phyloP scores from a whole-genome alignment of 30 jellyfish, hydroid and myxozoan species.

The Pelagia noctiluca region DNA sequence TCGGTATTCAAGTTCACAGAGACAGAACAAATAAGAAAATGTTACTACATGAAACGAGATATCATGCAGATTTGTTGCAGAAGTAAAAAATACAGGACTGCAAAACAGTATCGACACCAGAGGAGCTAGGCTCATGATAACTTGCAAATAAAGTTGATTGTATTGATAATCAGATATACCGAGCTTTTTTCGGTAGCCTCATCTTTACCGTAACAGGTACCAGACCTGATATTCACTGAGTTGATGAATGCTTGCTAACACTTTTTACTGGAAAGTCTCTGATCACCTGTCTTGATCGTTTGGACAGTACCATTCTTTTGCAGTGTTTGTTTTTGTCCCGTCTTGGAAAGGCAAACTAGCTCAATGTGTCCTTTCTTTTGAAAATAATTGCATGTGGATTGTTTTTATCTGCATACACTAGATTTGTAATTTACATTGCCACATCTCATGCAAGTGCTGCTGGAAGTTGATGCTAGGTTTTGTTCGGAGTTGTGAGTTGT shows the following conservation, averaged over 20 bases:
- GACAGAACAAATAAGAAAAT: conserved; percentile 36
- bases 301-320: conserved; percentile 20
- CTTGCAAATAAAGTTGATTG: conserved; percentile 26
- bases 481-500: conserved; percentile 27
- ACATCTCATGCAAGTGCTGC: conserved; percentile 52
- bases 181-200: conserved; percentile 46
- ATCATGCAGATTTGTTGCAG: conserved; percentile 24
- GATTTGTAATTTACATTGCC: conserved; percentile 34
- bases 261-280: conserved; percentile 5
- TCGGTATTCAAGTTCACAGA: conserved; percentile 45
- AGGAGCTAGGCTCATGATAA: conserved; percentile 35
- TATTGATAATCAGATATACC: conserved; percentile 45
- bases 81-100: conserved; percentile 41
- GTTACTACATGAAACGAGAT: conserved; percentile 30
- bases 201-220: conserved; percentile 42
- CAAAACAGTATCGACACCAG: conserved; percentile 51
- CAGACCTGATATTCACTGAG: conserved; percentile 58
- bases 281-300: conserved; percentile 37
- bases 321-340: conserved; percentile 4
- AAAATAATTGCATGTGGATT: conserved; percentile 23
- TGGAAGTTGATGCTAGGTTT: conserved; percentile 25
- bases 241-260: conserved; percentile 48
- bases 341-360: conserved; percentile 54
- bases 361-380: conserved; percentile 46
- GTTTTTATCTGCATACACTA: conserved; percentile 37